Percentiles rank a stretch among this genome's conserved stretches.
These are phyloP conservation scores for Calypte anna DNA, from an alignment of 2,113 vertebrate genomes.

Conservation along the genomic window DNA sequence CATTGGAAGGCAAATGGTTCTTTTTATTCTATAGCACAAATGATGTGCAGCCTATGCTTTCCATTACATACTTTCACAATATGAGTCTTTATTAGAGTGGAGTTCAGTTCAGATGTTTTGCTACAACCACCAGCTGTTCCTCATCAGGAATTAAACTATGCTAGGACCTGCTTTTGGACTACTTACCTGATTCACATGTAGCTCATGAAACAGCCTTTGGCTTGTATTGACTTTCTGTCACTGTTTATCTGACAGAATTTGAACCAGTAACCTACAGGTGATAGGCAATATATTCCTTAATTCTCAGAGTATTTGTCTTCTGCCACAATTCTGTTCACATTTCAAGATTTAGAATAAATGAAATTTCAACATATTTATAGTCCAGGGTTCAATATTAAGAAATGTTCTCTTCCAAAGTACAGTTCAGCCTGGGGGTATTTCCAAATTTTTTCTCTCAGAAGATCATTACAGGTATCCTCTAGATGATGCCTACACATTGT, in stretches of 20 bases:
- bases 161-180: background rate
- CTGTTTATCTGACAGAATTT: conserved; percentile 1
- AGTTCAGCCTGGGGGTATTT: background rate
- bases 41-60: background rate
- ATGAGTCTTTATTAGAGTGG: background rate
- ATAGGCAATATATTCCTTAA: conserved; percentile 21
- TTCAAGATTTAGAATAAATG: background rate
- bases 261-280: conserved; percentile 39
- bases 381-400: background rate
- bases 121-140: background rate
- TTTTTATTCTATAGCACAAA: background rate
- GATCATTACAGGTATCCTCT: background rate
- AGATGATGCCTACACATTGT: background rate
- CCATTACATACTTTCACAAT: background rate
- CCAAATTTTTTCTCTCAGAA: background rate
- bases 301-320: background rate
- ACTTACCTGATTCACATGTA: background rate
- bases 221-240: conserved; percentile 32
- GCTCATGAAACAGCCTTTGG: background rate
- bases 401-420: background rate
- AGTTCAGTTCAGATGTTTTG: background rate
- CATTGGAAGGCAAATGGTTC: background rate
- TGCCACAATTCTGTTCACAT: background rate
- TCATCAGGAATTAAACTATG: background rate
- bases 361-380: background rate